Conservation (phyloP, 2,888 invertebrate genomes). For the Plebejus melissa region DNA sequence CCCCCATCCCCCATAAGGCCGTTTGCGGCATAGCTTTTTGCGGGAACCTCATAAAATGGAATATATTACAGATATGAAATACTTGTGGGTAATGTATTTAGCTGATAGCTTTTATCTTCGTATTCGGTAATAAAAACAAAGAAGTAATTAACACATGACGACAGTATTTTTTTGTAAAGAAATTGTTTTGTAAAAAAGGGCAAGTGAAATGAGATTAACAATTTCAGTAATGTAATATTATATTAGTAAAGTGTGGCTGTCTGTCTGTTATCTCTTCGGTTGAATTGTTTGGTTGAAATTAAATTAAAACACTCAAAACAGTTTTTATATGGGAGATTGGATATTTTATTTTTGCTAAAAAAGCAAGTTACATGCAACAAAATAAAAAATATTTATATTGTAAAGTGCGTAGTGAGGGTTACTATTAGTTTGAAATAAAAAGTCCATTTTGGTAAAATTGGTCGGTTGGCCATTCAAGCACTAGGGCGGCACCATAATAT, state of each 20-base stretch:
- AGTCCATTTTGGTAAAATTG: no score
- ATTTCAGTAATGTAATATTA: neutral
- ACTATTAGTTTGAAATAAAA: no score
- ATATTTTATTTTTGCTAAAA: no score
- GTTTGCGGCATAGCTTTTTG: neutral
- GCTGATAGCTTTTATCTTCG: neutral
- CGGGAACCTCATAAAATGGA: neutral
- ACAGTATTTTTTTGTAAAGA: neutral
- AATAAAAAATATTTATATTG: no score
- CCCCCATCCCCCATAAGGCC: neutral
- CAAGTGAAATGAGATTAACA: neutral
- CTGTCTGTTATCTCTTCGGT: no score
- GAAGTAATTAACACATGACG: neutral
- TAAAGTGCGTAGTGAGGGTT: no score
- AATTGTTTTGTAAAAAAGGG: neutral
- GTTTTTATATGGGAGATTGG: no score
- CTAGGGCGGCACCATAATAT: neutral
- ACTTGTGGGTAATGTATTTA: neutral
- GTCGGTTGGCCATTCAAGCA: no score
- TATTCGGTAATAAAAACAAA: neutral
- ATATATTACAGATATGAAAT: slow-evolving; percentile 11
- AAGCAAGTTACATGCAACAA: no score
- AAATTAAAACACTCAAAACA: no score
- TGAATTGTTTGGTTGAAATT: no score
- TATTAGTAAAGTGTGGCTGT: no score